These are phyloP conservation scores for Ia io DNA, from an alignment of 2,113 vertebrate genomes.

Conservation along the genomic window DNA sequence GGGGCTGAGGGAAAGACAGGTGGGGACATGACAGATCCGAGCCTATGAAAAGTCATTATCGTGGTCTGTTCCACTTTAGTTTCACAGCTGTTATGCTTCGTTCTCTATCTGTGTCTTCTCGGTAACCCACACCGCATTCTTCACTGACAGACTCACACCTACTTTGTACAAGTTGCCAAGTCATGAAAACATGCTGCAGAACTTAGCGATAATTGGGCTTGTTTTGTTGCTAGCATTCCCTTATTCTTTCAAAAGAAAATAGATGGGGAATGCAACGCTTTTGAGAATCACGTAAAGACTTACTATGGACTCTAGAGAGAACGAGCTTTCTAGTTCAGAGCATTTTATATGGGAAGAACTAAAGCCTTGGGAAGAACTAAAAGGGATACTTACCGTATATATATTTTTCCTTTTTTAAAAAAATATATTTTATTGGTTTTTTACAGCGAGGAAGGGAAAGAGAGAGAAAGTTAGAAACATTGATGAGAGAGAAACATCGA, in stretches of 20 bases:
- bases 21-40: not conserved
- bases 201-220: not conserved
- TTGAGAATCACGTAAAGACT: not conserved
- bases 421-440: too few relatives aligned
- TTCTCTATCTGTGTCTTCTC: not conserved
- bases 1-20: not conserved
- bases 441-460: too few relatives aligned
- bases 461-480: too few relatives aligned
- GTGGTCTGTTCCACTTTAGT: not conserved
- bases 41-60: slow-evolving; percentile 25
- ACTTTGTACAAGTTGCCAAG: not conserved
- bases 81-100: not conserved
- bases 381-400: not conserved
- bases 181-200: not conserved
- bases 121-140: not conserved
- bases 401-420: not conserved
- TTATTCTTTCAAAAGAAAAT: slow-evolving; percentile 5
- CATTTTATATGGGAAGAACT: not conserved
- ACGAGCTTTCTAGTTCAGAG: not conserved
- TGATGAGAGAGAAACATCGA: too few relatives aligned
- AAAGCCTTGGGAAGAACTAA: not conserved
- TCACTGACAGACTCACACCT: not conserved
- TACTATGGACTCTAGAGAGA: not conserved
- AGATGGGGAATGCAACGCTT: not conserved
- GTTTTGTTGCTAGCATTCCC: not conserved